Evolutionary conservation across 1,140 invertebrate genomes (phyloP), one percentile per base, ranked within the genome.

Genomic region (Cyclargus thomasi): DNA sequence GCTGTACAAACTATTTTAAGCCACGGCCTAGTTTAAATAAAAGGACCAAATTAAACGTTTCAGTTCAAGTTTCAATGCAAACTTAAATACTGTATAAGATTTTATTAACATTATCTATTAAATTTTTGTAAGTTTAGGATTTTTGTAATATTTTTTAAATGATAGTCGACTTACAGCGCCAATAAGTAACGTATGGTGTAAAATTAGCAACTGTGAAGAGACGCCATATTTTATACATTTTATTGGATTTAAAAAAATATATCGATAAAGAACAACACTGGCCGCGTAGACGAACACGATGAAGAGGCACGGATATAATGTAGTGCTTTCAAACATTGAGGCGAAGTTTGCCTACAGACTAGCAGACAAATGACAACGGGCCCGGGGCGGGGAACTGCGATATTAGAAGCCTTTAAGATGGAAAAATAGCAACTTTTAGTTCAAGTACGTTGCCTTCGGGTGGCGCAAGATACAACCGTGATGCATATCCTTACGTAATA

Each of bases 381-480:
- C 80, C 77, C 74, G 74, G 76, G 84, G 83, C 84, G 72, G 78
- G 77, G 72, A 74, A 72, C 75, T 71, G 74, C 74, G 78, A 84
- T 88, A 88, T 86, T 86, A 86, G 86, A 86, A 85, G 84, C 78
- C 82, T 82, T 82, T 85, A 86, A 84, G 80, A 86, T 81, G 86
- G 80, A 88, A 88, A 88, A 86, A 85, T 85, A 83, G 82, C 80
- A 85, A 83, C 81, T 88, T 86, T 84, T 83, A 79, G 78, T 82
- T 75, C 70, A 71, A 68, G 73, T 74, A 74, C 67, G 71, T 78
- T 75, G 74, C 67, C 72, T 72, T 64, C 65, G 39, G 65, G 59
- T 70, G 66, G 69, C 55, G 17, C 66, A 71, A 67, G 64, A 67
- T 69, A 64, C 35, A 71, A 69, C 67, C 20, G 36, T 1, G 10